phyloP scores from a whole-genome alignment of 2,113 vertebrate genomes.

The Gorsachius goisagi region DNA sequence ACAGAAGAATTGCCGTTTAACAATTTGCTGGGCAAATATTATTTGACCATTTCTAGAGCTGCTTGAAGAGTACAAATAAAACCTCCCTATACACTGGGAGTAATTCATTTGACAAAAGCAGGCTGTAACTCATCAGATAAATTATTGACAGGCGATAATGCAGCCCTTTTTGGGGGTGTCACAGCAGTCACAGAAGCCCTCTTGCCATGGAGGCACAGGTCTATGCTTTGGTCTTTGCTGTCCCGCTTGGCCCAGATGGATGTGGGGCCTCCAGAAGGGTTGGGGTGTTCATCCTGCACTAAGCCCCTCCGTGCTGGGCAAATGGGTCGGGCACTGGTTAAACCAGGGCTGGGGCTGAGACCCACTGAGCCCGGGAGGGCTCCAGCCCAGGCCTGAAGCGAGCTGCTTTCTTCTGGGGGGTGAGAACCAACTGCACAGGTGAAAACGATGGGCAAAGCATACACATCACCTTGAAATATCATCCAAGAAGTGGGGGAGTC shows the following conservation, averaged over 20 bases:
- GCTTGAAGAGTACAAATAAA: conserved; percentile 48
- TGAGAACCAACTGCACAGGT: too few relatives aligned
- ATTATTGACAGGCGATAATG: not conserved
- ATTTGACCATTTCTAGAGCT: conserved; percentile 52
- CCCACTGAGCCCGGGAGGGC: too few relatives aligned
- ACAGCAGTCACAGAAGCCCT: not conserved
- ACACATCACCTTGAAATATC: too few relatives aligned
- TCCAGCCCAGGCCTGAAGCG: too few relatives aligned
- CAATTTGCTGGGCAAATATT: conserved; percentile 65
- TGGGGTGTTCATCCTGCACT: too few relatives aligned
- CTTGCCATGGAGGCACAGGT: not conserved
- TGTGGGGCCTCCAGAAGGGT: not conserved
- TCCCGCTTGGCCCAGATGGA: not conserved
- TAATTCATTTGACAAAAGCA: not conserved
- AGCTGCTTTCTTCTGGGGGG: too few relatives aligned
- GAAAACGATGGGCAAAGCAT: too few relatives aligned
- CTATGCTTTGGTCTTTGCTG: accelerated
- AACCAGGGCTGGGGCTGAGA: too few relatives aligned
- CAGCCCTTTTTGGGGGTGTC: not conserved
- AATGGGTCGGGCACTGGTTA: too few relatives aligned
- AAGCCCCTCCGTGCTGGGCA: too few relatives aligned
- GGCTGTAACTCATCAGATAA: not conserved
- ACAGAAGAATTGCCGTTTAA: conserved; percentile 47
- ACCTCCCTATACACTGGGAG: not conserved
- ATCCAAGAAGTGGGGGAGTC: too few relatives aligned